A percentile compares a stretch with the other conserved stretches of the same genome.
phyloP scores from a whole-genome alignment of 2,888 invertebrate genomes.

The Plebejus melissa region DNA sequence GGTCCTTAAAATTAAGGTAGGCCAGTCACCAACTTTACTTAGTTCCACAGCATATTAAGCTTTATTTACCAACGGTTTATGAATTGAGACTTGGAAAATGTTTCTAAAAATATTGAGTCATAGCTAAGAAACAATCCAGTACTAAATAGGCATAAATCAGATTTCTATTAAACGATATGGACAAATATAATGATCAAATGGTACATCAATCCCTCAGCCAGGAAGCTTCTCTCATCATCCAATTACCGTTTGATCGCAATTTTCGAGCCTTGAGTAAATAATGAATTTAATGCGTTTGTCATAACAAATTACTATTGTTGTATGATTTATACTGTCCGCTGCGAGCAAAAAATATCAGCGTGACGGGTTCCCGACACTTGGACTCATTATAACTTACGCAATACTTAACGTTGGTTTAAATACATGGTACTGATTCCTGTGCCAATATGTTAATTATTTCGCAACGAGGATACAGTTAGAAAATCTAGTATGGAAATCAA shows the following conservation, averaged over 20 bases:
- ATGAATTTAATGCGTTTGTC: conserved; percentile 23
- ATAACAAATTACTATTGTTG: conserved; percentile 24
- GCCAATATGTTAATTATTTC: neutral
- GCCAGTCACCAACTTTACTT: no score
- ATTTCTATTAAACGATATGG: neutral
- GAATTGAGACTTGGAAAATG: neutral
- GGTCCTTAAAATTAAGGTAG: no score
- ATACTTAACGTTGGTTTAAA: neutral
- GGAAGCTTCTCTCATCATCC: conserved; percentile 22
- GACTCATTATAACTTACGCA: neutral
- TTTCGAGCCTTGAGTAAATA: conserved; percentile 18
- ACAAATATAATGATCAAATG: neutral
- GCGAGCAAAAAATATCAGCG: conserved; percentile 4
- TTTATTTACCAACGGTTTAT: no score
- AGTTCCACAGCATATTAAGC: no score
- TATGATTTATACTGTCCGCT: conserved; percentile 13
- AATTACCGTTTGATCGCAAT: conserved; percentile 19
- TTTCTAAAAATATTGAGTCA: neutral
- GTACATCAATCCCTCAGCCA: conserved; percentile 5
- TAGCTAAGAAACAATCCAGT: neutral
- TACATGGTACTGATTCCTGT: neutral
- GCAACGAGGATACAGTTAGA: neutral
- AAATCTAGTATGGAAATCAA: neutral
- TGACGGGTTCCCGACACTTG: conserved; percentile 2
- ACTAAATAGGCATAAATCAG: neutral